phyloP scores from a whole-genome alignment of 2,888 invertebrate species.

The Scaptomyza reducta region DNA sequence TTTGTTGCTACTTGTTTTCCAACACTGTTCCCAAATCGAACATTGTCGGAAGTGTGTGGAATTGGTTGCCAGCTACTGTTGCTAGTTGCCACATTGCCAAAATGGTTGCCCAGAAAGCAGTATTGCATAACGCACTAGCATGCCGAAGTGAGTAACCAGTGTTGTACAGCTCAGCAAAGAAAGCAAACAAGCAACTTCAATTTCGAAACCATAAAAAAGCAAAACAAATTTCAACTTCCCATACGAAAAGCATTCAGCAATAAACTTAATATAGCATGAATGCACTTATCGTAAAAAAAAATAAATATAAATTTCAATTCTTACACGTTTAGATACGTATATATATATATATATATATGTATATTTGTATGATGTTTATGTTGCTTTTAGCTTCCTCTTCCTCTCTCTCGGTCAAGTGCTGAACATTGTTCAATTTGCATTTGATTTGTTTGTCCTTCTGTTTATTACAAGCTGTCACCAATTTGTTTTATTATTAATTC shows the following conservation, averaged over 20 bases:
- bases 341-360: not conserved
- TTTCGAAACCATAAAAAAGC: too few species aligned
- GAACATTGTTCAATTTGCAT: not conserved
- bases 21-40: too few species aligned
- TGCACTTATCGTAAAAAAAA: too few species aligned
- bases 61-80: conserved; percentile 32
- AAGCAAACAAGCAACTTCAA: too few species aligned
- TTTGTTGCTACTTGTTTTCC: not conserved
- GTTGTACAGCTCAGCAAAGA: not conserved
- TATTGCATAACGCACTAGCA: conserved; percentile 23
- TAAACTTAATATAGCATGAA: too few species aligned
- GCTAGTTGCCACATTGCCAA: conserved; percentile 22
- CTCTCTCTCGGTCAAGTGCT: not conserved
- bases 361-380: too few species aligned
- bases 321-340: too few species aligned
- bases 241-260: too few species aligned
- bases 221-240: too few species aligned
- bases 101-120: conserved; percentile 21
- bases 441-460: not conserved
- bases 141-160: conserved; percentile 2
- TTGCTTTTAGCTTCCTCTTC: not conserved
- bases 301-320: too few species aligned
- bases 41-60: not conserved
- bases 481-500: not conserved
- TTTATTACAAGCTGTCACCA: not conserved